Percentiles rank a stretch among this genome's conserved stretches.
phyloP scores from a whole-genome alignment of 2,888 invertebrate species.

The Himalopsyche kuldschensis region DNA sequence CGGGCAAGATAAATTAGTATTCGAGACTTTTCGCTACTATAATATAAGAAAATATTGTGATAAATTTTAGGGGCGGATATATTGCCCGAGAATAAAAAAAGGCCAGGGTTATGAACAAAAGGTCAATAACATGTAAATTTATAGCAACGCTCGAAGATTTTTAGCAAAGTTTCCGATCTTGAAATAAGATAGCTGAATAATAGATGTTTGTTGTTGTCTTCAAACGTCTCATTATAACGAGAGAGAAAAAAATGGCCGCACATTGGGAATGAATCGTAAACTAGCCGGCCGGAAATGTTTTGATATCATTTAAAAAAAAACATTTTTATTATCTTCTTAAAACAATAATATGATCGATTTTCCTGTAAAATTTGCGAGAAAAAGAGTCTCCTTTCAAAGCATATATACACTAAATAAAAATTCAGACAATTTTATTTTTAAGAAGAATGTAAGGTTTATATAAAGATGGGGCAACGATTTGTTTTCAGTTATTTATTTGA shows the following conservation, averaged over 20 bases:
- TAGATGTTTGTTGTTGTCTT: conserved; percentile 1
- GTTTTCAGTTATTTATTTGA: no score
- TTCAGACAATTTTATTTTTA: no score
- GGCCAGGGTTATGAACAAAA: neutral
- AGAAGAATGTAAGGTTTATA: no score
- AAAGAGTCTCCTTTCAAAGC: no score
- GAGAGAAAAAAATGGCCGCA: neutral
- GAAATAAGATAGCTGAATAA: neutral
- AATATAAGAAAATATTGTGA: neutral
- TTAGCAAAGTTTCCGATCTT: neutral
- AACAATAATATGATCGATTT: no score
- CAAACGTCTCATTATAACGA: neutral
- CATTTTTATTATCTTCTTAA: no score
- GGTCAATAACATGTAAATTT: conserved; percentile 1
- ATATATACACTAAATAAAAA: no score
- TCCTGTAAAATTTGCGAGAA: no score
- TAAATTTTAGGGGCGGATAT: neutral
- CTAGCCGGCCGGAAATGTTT: neutral
- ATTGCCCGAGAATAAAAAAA: neutral
- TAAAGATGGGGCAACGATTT: no score
- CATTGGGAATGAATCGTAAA: neutral
- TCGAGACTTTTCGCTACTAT: no score
- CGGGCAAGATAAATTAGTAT: no score
- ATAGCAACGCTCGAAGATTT: neutral
- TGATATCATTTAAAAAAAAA: no score